Base-by-base conservation (phyloP, 2,113 vertebrate species). In the Pygoscelis adeliae region DNA sequence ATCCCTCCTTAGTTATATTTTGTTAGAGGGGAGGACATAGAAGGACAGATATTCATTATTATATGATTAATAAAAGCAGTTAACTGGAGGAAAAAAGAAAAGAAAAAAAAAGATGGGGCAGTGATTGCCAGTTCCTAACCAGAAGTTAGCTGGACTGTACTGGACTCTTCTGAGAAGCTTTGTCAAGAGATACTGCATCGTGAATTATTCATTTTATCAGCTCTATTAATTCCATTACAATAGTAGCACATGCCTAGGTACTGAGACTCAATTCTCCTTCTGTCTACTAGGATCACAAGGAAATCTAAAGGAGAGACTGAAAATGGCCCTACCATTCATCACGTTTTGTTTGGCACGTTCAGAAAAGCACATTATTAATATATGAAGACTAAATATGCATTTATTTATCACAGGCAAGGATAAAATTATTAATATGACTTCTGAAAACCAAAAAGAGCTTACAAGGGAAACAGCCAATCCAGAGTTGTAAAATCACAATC, bases 181-280 rank as follows among this genome's bases (percentile, higher is more conserved):
- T 97, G 91, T 91, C 58, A 84, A 79, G 70, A 79, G 23, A 56
- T 82, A 34, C 8, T 85, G 40, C 73, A 88, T 83, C 66, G 34
- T 90, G 42, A 97, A 86, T 90, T 62, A 94, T 81, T 93, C 22
- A 94, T 93, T 95, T 89, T 88, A 56, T 82, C 91, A 85, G 50
- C 90, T 92, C 93, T 96, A 71, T 97, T 95, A 97, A 97, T 97
- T 97, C 59, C 13, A 62, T 96, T 96, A 95, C 17, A 94, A 78
- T 0, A 2, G 53, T 50, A 91, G 82, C 30, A 73, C n/a, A 62
- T 81, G 59, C 63, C 42, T 47, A 49, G 87, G 82, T 86, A 93
- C 15, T 61, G 38, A 94, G 42, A 86, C 58, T 96, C 85, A 92
- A 85, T 92, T 66, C 86, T 73, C 70, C 53, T 65, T 95, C 84